Evolutionary conservation across 2,888 invertebrate species (phyloP).

Genomic region (Peribatodes rhomboidaria): DNA sequence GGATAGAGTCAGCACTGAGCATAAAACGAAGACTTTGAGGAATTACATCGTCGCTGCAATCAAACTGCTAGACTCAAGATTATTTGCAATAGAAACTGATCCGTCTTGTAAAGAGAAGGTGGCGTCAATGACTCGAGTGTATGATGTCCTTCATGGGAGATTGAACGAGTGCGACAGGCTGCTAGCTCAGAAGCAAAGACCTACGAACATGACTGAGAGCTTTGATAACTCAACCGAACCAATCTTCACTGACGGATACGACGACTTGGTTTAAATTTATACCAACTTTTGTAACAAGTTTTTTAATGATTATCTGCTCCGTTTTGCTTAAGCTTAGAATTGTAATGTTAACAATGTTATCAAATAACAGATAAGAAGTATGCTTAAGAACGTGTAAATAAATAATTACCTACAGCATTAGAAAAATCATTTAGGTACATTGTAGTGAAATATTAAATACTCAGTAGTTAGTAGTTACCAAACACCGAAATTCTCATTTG

Average conservation of each 20-base stretch:
- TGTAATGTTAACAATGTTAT: conserved; percentile 12
- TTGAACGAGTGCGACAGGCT: conserved; percentile 78
- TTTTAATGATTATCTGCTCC: neutral
- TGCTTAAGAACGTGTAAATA: conserved; percentile 16
- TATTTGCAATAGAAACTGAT: conserved; percentile 83
- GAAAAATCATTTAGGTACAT: neutral
- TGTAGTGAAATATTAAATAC: neutral
- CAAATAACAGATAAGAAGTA: conserved; percentile 4
- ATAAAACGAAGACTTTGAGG: conserved; percentile 81
- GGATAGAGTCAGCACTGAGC: conserved; percentile 79
- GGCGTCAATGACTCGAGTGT: conserved; percentile 81
- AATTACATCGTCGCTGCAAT: conserved; percentile 84
- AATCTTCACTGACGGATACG: conserved; percentile 72
- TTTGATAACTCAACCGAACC: conserved; percentile 74
- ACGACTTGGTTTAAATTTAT: conserved; percentile 66
- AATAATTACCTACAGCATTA: neutral
- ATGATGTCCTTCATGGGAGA: conserved; percentile 77
- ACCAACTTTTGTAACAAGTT: neutral
- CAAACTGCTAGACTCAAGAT: conserved; percentile 79
- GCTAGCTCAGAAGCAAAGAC: conserved; percentile 71
- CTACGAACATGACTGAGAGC: conserved; percentile 59
- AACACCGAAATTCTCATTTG: neutral
- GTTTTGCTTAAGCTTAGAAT: neutral
- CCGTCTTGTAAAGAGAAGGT: conserved; percentile 83
- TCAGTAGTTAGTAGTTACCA: neutral